These are phyloP conservation scores for Sprattus sprattus DNA, from an alignment of 2,113 vertebrate genomes.

Conservation along the genomic window DNA sequence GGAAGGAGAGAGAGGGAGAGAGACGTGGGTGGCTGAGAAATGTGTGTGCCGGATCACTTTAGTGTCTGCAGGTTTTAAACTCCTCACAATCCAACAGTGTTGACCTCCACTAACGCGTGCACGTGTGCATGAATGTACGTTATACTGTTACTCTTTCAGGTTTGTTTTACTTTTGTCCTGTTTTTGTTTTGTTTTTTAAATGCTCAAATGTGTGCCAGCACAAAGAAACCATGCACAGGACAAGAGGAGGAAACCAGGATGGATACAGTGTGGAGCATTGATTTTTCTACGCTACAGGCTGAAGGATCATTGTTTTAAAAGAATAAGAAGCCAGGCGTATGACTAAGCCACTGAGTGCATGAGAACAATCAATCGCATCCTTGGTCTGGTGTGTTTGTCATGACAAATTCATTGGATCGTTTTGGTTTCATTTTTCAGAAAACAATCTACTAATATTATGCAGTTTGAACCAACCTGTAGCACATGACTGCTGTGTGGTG, in stretches of 20 bases:
- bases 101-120: background rate
- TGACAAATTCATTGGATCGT: background rate
- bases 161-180: background rate
- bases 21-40: background rate
- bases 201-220: background rate
- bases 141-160: background rate
- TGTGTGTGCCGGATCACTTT: background rate
- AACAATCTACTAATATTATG: background rate
- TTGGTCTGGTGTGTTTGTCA: background rate
- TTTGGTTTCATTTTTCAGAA: background rate
- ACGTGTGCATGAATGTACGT: background rate
- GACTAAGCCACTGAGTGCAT: background rate
- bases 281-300: background rate
- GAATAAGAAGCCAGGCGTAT: background rate
- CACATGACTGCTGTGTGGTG: background rate
- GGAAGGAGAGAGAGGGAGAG: background rate
- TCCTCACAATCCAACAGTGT: background rate
- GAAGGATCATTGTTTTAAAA: background rate
- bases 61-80: conserved; percentile 14
- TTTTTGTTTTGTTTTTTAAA: background rate
- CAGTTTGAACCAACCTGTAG: background rate
- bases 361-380: background rate
- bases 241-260: background rate
- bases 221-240: background rate
- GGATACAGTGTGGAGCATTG: background rate